Percentiles rank a stretch among this genome's conserved stretches.
Conservation (phyloP, 2,113 vertebrate species). For the Eretmochelys imbricata region DNA sequence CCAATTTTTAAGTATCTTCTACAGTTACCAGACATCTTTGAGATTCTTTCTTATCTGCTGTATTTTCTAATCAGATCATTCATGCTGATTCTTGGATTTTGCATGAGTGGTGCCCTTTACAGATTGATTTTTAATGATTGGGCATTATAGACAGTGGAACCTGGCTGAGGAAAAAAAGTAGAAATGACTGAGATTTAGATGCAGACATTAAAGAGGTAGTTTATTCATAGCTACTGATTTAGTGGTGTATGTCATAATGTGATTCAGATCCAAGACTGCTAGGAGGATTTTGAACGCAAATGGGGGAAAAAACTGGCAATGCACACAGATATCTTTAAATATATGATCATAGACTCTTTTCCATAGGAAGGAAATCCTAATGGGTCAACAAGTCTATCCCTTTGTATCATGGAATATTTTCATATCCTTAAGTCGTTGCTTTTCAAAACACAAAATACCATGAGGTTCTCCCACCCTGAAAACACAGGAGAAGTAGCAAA, state of each 20-base stretch:
- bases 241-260: background rate
- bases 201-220: background rate
- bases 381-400: background rate
- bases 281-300: background rate
- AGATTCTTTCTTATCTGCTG: background rate
- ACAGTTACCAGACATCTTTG: background rate
- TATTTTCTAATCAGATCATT: background rate
- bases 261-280: background rate
- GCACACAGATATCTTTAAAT: conserved; percentile 52
- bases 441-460: background rate
- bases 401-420: conserved; percentile 43
- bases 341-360: conserved; percentile 6
- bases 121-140: background rate
- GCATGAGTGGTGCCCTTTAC: background rate
- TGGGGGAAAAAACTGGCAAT: background rate
- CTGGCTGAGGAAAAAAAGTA: background rate
- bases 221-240: conserved; percentile 19
- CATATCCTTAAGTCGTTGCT: background rate
- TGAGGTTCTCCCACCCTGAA: background rate
- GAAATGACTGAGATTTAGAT: rapidly evolving
- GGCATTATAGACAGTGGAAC: background rate
- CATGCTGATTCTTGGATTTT: background rate
- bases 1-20: background rate
- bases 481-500: background rate
- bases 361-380: background rate